Evolutionary conservation across 2,113 vertebrate species (phyloP).

Genomic region (Xiphias gladius): DNA sequence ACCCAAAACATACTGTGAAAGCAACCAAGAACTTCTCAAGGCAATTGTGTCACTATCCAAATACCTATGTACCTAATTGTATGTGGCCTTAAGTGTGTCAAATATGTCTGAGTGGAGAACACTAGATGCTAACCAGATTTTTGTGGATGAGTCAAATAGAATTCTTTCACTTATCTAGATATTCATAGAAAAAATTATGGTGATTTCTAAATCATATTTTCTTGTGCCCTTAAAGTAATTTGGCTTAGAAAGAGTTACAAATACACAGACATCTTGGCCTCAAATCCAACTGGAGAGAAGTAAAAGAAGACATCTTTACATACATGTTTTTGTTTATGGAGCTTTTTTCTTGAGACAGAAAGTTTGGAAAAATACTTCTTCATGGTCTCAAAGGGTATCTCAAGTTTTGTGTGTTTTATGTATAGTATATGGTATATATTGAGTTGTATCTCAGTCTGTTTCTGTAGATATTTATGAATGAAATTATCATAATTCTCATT

Average conservation of each 20-base stretch:
- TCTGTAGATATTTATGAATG: constrained; percentile 57
- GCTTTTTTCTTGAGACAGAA: not conserved
- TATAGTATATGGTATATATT: constrained; percentile 46
- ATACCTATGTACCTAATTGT: too few species aligned
- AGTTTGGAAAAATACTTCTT: not conserved
- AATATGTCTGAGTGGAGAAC: not conserved
- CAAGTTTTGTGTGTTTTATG: constrained; percentile 30
- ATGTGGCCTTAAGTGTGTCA: not conserved
- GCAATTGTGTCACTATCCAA: too few species aligned
- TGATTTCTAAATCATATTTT: not conserved
- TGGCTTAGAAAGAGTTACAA: not conserved
- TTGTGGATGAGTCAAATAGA: not conserved
- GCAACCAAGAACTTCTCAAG: too few species aligned
- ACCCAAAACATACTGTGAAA: too few species aligned
- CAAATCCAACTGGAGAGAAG: not conserved
- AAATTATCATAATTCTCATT: not conserved
- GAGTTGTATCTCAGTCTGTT: constrained; percentile 2
- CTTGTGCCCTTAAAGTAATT: not conserved
- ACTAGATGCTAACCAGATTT: not conserved
- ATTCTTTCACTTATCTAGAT: not conserved
- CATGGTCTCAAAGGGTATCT: not conserved
- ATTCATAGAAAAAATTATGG: too few species aligned
- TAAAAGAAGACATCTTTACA: not conserved
- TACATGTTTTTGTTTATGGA: not conserved
- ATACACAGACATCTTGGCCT: not conserved